phyloP scores from a whole-genome alignment of 2,888 invertebrate genomes.

The Pterostichus niger region DNA sequence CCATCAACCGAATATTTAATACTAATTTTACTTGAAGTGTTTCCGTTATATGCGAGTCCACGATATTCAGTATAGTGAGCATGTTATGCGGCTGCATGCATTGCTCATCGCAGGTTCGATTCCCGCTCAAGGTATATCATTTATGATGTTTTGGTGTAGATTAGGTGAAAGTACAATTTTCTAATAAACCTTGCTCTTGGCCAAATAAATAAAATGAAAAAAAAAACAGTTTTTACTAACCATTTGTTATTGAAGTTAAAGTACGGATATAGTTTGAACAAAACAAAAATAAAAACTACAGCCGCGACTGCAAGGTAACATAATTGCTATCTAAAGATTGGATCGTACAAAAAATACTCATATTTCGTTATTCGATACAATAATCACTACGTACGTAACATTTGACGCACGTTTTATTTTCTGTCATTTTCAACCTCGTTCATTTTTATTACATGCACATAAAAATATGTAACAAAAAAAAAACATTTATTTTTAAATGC shows the following conservation, averaged over 20 bases:
- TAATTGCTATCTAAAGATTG: slow-evolving; percentile 7
- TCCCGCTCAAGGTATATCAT: too few relatives aligned
- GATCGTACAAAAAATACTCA: not conserved
- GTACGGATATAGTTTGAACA: not conserved
- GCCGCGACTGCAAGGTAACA: not conserved
- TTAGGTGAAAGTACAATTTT: too few relatives aligned
- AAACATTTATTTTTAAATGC: not conserved
- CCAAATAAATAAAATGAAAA: too few relatives aligned
- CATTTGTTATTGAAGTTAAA: not conserved
- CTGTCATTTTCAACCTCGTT: not conserved
- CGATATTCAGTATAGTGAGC: too few relatives aligned
- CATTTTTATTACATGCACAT: not conserved
- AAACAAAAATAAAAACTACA: not conserved
- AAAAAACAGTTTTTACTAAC: too few relatives aligned
- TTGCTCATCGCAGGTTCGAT: too few relatives aligned
- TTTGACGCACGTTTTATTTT: slow-evolving; percentile 12
- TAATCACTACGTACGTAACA: not conserved
- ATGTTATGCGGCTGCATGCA: too few relatives aligned
- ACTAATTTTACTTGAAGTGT: too few relatives aligned
- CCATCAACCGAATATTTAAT: too few relatives aligned
- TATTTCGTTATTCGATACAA: not conserved
- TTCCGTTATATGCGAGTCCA: too few relatives aligned
- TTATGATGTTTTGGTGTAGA: too few relatives aligned
- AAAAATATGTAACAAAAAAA: not conserved
- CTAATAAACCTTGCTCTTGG: too few relatives aligned